Evolutionary conservation across 2,113 vertebrate genomes (phyloP), one percentile per base, ranked within the genome.

Genomic region (Phocoena phocoena): DNA sequence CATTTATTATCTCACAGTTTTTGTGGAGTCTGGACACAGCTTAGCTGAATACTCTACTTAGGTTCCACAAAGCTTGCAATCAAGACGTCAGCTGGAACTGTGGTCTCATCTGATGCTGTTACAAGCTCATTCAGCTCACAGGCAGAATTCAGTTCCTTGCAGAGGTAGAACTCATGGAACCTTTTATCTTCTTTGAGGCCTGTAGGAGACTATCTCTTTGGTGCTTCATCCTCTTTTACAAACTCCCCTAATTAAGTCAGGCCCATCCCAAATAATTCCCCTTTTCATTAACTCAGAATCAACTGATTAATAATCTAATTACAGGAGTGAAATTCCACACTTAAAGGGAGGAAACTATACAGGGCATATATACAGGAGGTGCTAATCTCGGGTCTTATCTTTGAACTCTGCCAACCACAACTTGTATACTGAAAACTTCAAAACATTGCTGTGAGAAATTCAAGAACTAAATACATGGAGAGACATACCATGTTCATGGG

Each of bases 101-200:
- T 93, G 92, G 7, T 38, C 73, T 95, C 47, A 60, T 68, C 41
- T 90, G 31, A 83, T 84, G n/a, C 38, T 94, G 58, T 90, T 62
- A 96, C 14, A 94, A 83, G 25, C 53, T 88, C 84, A 90, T 93
- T 95, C 28, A 44, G n/a, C 21, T 94, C 70, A 83, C 6, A 73
- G 33, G 71, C 53, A 60, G n/a, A 92, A 50, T 90, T 62, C 2
- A 62, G 10, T 67, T 94, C 6, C n/a, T 79, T 44, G 13, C 55
- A 89, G 47, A 31, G 70, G 33, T 25, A 33, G 50, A 84, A 77
- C 55, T 97, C 44, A 44, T 62, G 26, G 28, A 47, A 41, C 1
- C 2, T 65, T 85, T 77, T 73, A 44, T 79, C 71, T 86, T 84
- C 65, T 88, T 93, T 87, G 89, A 96, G 74, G n/a, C 18, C 25